Evolutionary conservation across 2,797 vertebrate species (phyloP).

Genomic region (Zalophus californianus): DNA sequence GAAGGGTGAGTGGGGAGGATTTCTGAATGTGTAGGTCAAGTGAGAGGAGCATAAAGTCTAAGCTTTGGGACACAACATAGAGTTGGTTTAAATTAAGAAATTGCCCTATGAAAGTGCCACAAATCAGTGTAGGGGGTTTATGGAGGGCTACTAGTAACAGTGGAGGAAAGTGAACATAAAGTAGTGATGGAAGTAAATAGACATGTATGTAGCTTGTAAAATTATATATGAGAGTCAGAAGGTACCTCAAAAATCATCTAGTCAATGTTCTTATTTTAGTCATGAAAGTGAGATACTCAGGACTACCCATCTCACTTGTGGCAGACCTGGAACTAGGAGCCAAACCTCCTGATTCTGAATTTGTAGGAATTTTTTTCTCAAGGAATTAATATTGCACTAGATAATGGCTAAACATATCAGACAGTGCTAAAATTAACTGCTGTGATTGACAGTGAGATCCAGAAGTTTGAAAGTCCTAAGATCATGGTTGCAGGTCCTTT

Average conservation of each 20-base stretch:
- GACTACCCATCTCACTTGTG: background rate
- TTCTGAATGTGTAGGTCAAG: background rate
- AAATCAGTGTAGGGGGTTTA: background rate
- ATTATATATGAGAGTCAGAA: background rate
- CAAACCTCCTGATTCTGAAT: background rate
- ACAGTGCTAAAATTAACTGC: background rate
- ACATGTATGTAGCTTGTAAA: background rate
- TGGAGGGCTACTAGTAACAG: background rate
- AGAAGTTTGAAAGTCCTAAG: background rate
- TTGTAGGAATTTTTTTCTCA: background rate
- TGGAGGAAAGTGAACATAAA: background rate
- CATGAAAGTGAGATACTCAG: background rate
- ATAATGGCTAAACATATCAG: background rate
- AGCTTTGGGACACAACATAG: background rate
- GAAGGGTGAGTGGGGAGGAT: background rate
- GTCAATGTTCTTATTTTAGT: background rate
- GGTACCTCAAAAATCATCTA: background rate
- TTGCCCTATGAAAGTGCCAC: background rate
- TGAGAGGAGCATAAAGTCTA: background rate
- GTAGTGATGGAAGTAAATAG: background rate
- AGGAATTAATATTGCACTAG: background rate
- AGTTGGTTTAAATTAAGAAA: background rate
- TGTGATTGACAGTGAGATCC: background rate
- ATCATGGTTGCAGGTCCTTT: background rate
- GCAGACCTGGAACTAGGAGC: background rate